These are phyloP conservation scores for Mesoligia furuncula DNA, from an alignment of 2,888 invertebrate genomes.

Conservation along the genomic window DNA sequence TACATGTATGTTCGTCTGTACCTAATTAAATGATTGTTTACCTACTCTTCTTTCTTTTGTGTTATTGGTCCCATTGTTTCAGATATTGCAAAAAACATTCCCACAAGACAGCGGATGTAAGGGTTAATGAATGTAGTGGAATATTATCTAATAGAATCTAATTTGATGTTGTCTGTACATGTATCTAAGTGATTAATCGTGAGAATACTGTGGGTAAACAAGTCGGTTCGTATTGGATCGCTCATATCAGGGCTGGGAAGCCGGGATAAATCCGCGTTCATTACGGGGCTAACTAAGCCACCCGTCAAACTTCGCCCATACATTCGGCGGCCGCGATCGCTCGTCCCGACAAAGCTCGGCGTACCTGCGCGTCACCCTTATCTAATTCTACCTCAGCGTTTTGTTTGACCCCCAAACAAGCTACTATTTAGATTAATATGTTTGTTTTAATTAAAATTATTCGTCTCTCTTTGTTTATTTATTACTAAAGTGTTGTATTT, in stretches of 20 bases:
- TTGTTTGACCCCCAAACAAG: conserved; percentile 55
- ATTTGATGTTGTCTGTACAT: conserved; percentile 41
- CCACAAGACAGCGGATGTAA: conserved; percentile 47
- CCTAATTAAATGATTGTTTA: conserved; percentile 30
- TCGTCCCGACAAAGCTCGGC: conserved; percentile 32
- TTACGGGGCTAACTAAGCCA: conserved; percentile 63
- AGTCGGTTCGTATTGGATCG: conserved; percentile 40
- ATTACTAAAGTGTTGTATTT: conserved; percentile 13
- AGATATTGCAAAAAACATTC: conserved; percentile 43
- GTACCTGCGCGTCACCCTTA: conserved; percentile 57
- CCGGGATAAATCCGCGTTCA: conserved; percentile 66
- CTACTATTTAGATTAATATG: conserved; percentile 49
- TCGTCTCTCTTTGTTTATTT: conserved; percentile 38
- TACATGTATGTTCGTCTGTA: conserved; percentile 13
- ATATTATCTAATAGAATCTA: conserved; percentile 51
- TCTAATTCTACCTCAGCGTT: conserved; percentile 65
- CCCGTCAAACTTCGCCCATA: conserved; percentile 74
- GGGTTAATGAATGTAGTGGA: conserved; percentile 46
- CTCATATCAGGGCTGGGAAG: conserved; percentile 44
- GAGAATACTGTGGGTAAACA: conserved; percentile 54
- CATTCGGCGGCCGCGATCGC: conserved; percentile 59
- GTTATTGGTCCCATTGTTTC: conserved; percentile 37
- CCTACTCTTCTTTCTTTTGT: conserved; percentile 30
- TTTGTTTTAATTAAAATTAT: conserved; percentile 49
- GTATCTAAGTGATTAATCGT: conserved; percentile 52